These are phyloP conservation scores for Nansenia antarctica DNA, from an alignment of 2,113 vertebrate genomes.

Conservation along the genomic window DNA sequence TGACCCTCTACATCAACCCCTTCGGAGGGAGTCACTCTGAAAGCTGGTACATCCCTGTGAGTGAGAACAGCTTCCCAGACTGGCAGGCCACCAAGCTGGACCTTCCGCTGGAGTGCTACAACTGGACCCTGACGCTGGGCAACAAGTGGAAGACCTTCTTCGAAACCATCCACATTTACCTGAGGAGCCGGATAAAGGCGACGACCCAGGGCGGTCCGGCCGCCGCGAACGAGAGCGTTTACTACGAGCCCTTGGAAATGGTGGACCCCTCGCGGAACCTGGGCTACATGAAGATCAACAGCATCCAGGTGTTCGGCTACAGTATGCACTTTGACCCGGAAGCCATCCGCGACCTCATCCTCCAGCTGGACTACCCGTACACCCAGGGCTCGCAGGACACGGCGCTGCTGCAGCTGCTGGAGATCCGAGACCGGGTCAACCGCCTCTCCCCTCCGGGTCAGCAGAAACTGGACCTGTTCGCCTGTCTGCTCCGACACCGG, in stretches of 20 bases:
- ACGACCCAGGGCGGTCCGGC: slow-evolving; percentile 61
- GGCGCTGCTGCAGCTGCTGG: slow-evolving; percentile 91
- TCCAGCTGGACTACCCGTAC: slow-evolving; percentile 97
- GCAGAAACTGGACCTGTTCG: slow-evolving; percentile 90
- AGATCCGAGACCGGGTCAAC: slow-evolving; percentile 95
- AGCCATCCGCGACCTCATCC: slow-evolving; percentile 93
- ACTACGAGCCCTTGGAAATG: slow-evolving; percentile 91
- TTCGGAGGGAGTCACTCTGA: slow-evolving; percentile 98
- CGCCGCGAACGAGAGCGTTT: slow-evolving; percentile 84
- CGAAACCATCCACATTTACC: slow-evolving; percentile 95
- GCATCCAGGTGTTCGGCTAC: slow-evolving; percentile 97
- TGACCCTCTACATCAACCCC: slow-evolving; percentile 94
- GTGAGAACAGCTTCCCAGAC: slow-evolving; percentile 89
- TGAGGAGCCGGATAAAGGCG: slow-evolving; percentile 90
- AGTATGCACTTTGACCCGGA: slow-evolving; percentile 99
- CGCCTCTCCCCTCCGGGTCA: slow-evolving; percentile 91
- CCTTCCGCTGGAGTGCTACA: slow-evolving; percentile 92
- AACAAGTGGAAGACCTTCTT: slow-evolving; percentile 99
- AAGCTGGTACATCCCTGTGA: slow-evolving; percentile 95
- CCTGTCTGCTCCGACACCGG: slow-evolving; percentile 92
- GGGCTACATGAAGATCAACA: slow-evolving; percentile 98
- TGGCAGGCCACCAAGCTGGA: slow-evolving; percentile 94
- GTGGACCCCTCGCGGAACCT: slow-evolving; percentile 89
- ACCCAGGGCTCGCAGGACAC: slow-evolving; percentile 97
- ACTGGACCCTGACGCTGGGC: slow-evolving; percentile 94